Base-by-base conservation (phyloP, 2,797 vertebrate species). In the Thunnus albacares region DNA sequence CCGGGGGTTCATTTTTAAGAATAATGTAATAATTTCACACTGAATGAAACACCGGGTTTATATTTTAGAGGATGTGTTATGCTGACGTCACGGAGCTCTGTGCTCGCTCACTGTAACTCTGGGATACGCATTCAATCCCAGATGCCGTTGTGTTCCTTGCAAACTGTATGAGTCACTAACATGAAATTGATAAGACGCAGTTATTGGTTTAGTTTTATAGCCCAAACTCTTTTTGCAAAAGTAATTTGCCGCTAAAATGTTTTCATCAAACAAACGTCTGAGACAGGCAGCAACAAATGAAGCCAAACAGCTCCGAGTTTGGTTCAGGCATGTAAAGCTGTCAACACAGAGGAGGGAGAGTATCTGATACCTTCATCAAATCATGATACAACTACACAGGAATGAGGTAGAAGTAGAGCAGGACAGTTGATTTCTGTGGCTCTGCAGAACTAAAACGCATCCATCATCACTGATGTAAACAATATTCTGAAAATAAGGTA, bases 81-180 rank as follows among this genome's bases (percentile, higher is more conserved):
- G 10, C 30, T 30, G 28, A 57, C 55, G 58, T 30, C 11, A 33
- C 24, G 30, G 11, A 52, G 38, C 30, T 49, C 45, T 47, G 45
- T 49, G 43, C 20, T 72, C 28, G 41, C 30, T 71, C 33, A 9
- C 30, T 71, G 41, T 51, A 28, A 15, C 55, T 68, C 45, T 49
- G n/a, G 6, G 38, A 60, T 45, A 30, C 70, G 38, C 22, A 11
- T n/a, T 59, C 53, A 41, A 0, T 22, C 30, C 59, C 38, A 10
- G 2, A 53, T 45, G 62, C n/a, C 7, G 68, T 35, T 20, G 22
- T 69, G 11, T 55, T 56, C 5, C 11, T 28, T 17, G 18, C 14
- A 38, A 22, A 51, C 38, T 8, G 22, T n/a, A 20, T 22, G 60
- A 84, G 59, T 70, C 71, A 66, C 51, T 4, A 28, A 47, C n/a